These are phyloP conservation scores for Colinus virginianus DNA, from an alignment of 2,113 vertebrate genomes.

Conservation along the genomic window DNA sequence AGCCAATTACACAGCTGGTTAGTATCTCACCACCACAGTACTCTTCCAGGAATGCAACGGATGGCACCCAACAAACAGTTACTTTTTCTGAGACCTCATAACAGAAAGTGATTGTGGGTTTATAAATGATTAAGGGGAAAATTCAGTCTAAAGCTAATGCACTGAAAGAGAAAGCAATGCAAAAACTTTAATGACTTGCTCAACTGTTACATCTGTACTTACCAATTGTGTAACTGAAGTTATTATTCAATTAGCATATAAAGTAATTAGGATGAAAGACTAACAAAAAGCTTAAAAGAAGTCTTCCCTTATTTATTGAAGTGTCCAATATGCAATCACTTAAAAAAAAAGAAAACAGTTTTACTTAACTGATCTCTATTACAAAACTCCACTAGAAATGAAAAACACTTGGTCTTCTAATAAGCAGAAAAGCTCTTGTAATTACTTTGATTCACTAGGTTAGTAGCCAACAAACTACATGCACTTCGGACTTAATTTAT, in stretches of 20 bases:
- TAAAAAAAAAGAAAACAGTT: not conserved
- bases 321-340: not conserved
- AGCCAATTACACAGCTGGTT: not conserved
- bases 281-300: constrained; percentile 1
- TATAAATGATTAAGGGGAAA: not conserved
- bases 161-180: not conserved
- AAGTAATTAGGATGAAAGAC: constrained; percentile 50
- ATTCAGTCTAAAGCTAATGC: constrained; percentile 4
- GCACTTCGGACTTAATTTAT: not conserved
- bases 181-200: constrained; percentile 22
- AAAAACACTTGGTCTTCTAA: not conserved
- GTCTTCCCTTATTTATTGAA: not conserved
- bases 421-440: not conserved
- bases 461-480: not conserved
- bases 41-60: not conserved
- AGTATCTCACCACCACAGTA: not conserved
- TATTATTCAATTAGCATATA: constrained; percentile 49
- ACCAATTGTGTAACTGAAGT: constrained; percentile 18
- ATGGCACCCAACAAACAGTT: not conserved
- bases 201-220: not conserved
- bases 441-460: not conserved
- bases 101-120: not conserved
- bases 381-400: not conserved
- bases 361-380: not conserved
- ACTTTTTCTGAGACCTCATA: not conserved